phyloP scores from a whole-genome alignment of 2,113 vertebrate species.

The Tachuris rubrigastra region DNA sequence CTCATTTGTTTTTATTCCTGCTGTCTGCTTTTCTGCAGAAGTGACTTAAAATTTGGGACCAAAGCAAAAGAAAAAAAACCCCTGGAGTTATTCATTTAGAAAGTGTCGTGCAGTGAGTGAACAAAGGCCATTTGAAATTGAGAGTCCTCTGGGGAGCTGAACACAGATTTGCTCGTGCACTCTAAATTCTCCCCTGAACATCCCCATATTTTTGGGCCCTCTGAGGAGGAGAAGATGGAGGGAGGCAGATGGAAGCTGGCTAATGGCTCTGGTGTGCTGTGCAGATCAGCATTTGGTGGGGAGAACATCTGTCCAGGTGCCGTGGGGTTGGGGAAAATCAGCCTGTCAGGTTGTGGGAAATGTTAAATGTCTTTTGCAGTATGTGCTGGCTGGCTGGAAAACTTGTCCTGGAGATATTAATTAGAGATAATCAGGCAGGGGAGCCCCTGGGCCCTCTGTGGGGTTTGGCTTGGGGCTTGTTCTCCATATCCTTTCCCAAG shows the following conservation, averaged over 20 bases:
- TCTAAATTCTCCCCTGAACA: background rate
- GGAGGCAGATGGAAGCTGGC: background rate
- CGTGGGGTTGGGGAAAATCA: background rate
- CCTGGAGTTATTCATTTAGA: background rate
- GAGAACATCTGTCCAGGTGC: background rate
- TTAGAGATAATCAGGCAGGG: background rate
- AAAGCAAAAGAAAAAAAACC: background rate
- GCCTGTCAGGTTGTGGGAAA: background rate
- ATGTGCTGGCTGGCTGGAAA: background rate
- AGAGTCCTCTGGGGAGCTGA: background rate
- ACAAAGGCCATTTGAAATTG: slow-evolving; percentile 9
- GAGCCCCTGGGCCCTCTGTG: background rate
- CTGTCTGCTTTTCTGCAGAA: slow-evolving; percentile 21
- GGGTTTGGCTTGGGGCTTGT: background rate
- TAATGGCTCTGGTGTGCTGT: background rate
- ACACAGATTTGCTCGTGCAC: background rate
- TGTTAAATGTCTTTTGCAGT: accelerated
- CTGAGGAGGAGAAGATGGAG: background rate
- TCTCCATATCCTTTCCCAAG: background rate
- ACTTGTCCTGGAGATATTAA: background rate
- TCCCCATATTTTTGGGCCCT: background rate
- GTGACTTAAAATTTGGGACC: background rate
- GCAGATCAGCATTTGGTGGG: background rate
- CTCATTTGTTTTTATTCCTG: slow-evolving; percentile 8
- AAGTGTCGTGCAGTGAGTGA: background rate